Evolutionary conservation across 2,797 vertebrate species (phyloP).

Genomic region (Philypnodon macrostomus): DNA sequence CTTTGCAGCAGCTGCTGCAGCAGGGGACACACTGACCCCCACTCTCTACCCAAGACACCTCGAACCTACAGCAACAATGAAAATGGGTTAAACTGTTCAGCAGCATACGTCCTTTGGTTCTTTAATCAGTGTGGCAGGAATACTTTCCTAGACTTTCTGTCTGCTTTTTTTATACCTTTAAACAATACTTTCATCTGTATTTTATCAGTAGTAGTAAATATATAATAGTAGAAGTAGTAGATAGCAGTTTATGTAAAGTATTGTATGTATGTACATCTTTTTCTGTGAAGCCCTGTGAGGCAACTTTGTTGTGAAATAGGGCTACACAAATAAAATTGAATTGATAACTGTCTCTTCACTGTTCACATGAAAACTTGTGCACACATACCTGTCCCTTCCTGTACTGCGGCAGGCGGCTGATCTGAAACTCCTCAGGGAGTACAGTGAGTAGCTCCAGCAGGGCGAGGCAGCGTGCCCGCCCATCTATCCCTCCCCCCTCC

Average conservation of each 20-base stretch:
- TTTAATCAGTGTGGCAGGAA: background rate
- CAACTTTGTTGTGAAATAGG: no score
- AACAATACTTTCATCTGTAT: no score
- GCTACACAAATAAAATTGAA: no score
- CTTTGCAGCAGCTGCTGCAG: conserved; percentile 92
- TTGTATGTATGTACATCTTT: no score
- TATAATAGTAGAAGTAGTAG: no score
- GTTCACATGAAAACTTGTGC: background rate
- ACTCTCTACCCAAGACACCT: conserved; percentile 89
- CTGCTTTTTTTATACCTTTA: background rate
- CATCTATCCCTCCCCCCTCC: conserved; percentile 89
- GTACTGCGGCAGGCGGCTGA: conserved; percentile 93
- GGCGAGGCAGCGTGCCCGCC: conserved; percentile 91
- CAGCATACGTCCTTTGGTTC: background rate
- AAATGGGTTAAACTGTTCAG: conserved; percentile 13
- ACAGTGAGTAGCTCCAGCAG: conserved; percentile 96
- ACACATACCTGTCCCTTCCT: conserved; percentile 89
- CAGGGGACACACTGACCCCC: conserved; percentile 89
- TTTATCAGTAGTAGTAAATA: no score
- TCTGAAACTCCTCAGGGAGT: conserved; percentile 97
- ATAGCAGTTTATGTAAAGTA: no score
- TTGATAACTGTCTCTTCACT: no score
- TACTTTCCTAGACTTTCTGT: background rate
- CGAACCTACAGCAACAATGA: conserved; percentile 78
- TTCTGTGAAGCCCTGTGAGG: no score